These are phyloP conservation scores for Casuarius casuarius DNA, from an alignment of 2,113 vertebrate genomes.

Conservation along the genomic window DNA sequence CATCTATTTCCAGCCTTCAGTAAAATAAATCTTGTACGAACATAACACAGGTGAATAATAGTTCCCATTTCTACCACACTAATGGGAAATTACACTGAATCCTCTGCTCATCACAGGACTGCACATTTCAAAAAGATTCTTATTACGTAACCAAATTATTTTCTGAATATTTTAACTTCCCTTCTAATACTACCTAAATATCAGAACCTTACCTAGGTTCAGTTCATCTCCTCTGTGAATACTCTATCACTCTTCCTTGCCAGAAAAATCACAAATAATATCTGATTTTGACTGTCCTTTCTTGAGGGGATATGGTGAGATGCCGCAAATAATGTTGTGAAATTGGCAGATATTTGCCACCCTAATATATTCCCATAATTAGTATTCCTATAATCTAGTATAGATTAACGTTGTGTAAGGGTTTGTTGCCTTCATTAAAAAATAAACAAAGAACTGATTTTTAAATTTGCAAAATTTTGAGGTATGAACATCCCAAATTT, in stretches of 20 bases:
- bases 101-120: not conserved
- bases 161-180: not conserved
- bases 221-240: not conserved
- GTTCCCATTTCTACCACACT: not conserved
- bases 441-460: not conserved
- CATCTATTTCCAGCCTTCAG: not conserved
- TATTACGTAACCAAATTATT: not conserved
- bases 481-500: not conserved
- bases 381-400: not conserved
- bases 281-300: not conserved
- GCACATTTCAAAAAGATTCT: not conserved
- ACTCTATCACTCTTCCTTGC: not conserved
- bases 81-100: not conserved
- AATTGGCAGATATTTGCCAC: not conserved
- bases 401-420: accelerated
- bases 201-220: not conserved
- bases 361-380: not conserved
- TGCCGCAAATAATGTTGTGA: not conserved
- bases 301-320: not conserved
- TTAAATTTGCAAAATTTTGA: not conserved
- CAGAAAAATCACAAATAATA: not conserved
- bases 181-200: not conserved
- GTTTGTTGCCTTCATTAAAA: not conserved
- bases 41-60: not conserved
- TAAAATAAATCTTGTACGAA: not conserved